Base-by-base conservation (phyloP, 2,888 invertebrate genomes). In the Phlogophora meticulosa region DNA sequence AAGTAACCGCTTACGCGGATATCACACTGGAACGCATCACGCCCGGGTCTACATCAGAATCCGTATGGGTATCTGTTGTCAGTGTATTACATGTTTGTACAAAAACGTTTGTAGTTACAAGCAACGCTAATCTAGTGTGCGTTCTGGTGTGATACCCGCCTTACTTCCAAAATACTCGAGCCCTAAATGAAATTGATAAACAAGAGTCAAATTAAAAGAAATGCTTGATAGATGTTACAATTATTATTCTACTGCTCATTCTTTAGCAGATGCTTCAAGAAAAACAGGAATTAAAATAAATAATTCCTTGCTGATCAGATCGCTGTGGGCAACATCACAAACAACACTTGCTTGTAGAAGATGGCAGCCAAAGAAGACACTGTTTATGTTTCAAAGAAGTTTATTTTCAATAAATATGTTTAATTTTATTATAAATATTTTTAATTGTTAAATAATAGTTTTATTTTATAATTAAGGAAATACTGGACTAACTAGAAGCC, bases 331-430 rank as follows among this genome's bases (percentile, higher is more conserved):
- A 77, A 78, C 40, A 68, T 78, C 56, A 61, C 58, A 24, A 71
- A 48, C 10, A 60, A 68, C 20, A 53, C 78, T 52, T 72, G 65
- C 45, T 57, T 73, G 59, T 65, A 77, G 62, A 74, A 75, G 71
- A 70, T 40, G 64, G 49, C 36, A 9, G 17, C 34, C 40, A 48
- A 60, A 51, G 72, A 72, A 75, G 58, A 66, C 51, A 72, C 46
- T 49, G 28, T 60, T 71, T 61, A 56, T 75, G 66, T 70, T 83
- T 75, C 22, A 45, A 78, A 72, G 20, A 45, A 49, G 24, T 80
- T 78, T 83, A 78, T 82, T 84, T 78, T 78, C 17, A 79, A 76
- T 78, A 79, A 77, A 84, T 65, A 62, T 55, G 7, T 53, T 63
- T 48, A 38, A 43, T 40, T 62, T 62, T 46, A 22, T 42, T n/a